Evolutionary conservation across 1,140 invertebrate genomes (phyloP).

Genomic region (Heliconius hermathena): DNA sequence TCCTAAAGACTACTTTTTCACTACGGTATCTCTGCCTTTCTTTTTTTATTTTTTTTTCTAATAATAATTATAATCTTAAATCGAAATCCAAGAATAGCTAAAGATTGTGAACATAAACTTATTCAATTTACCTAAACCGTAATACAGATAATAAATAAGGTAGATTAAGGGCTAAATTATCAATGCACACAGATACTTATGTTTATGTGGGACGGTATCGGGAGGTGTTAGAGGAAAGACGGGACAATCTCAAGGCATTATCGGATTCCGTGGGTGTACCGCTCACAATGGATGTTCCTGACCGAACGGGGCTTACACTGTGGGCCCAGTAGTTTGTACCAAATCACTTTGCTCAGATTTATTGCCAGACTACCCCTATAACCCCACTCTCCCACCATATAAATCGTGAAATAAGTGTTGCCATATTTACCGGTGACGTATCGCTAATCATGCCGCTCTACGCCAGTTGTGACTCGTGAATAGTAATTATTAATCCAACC

Average conservation of each 20-base stretch:
- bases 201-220: slow-evolving; percentile 53
- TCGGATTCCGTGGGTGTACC: slow-evolving; percentile 73
- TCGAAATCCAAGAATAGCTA: neutral
- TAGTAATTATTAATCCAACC: slow-evolving; percentile 77
- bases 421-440: slow-evolving; percentile 80
- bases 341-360: slow-evolving; percentile 78
- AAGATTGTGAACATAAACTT: neutral
- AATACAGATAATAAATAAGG: slow-evolving; percentile 13
- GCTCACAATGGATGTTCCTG: slow-evolving; percentile 75
- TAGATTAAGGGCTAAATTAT: slow-evolving; percentile 40
- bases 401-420: slow-evolving; percentile 79
- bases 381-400: slow-evolving; percentile 69
- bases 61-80: neutral
- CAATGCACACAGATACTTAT: slow-evolving; percentile 47
- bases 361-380: slow-evolving; percentile 70
- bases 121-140: slow-evolving; percentile 1
- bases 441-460: slow-evolving; percentile 74
- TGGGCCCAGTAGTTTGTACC: slow-evolving; percentile 77
- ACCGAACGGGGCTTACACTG: slow-evolving; percentile 69
- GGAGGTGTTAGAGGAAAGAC: slow-evolving; percentile 77
- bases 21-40: no score
- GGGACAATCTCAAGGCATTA: slow-evolving; percentile 79
- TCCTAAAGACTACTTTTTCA: no score
- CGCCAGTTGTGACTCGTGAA: slow-evolving; percentile 60
- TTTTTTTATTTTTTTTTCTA: neutral